Evolutionary conservation across 2,113 vertebrate species (phyloP).

Genomic region (Mirounga angustirostris): DNA sequence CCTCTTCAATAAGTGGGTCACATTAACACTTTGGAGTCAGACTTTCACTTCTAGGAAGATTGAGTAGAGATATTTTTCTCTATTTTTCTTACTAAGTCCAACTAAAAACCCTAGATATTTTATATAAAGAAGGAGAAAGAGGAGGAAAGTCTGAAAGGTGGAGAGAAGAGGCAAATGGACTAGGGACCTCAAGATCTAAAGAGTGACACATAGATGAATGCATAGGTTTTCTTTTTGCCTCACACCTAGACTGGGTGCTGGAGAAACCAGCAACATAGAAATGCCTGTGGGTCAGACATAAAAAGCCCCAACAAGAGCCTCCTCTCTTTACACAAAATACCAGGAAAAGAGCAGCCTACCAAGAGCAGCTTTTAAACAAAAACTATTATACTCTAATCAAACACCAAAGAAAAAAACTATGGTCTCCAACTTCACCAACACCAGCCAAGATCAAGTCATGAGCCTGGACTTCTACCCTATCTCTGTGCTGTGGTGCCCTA

Average conservation of each 20-base stretch:
- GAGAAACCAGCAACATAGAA: not conserved
- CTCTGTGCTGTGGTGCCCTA: not conserved
- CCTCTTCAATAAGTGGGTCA: not conserved
- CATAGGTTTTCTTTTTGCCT: not conserved
- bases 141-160: not conserved
- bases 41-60: not conserved
- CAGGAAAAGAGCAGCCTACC: not conserved
- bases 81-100: not conserved
- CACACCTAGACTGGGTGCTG: not conserved
- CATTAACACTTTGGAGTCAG: not conserved
- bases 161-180: not conserved
- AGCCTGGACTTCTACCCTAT: not conserved
- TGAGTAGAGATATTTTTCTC: not conserved
- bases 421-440: not conserved
- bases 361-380: not conserved
- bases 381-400: not conserved
- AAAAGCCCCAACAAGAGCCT: not conserved
- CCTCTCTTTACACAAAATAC: not conserved
- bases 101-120: not conserved
- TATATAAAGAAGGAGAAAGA: not conserved
- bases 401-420: not conserved
- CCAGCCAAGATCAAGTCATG: not conserved
- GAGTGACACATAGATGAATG: not conserved
- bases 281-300: not conserved
- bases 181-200: not conserved